Evolutionary conservation across 1,140 invertebrate species (phyloP).

Genomic region (Drosophila parabipectinata): DNA sequence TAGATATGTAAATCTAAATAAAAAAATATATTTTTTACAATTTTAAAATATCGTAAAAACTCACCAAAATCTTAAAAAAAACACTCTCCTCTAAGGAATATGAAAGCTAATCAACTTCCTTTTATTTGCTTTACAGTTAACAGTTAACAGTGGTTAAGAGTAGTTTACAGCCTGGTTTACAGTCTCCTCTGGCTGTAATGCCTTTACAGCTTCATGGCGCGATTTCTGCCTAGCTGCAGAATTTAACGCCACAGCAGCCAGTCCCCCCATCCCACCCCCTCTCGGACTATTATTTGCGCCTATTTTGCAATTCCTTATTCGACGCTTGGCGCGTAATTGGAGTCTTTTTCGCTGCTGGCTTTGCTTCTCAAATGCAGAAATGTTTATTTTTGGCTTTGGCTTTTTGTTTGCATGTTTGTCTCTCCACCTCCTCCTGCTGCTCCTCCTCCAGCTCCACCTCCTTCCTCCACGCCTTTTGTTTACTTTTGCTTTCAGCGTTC

Average conservation of each 20-base stretch:
- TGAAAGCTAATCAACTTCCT: too few species aligned
- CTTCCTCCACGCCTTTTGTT: slow-evolving; percentile 40
- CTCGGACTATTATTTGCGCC: slow-evolving; percentile 32
- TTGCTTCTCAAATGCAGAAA: slow-evolving; percentile 43
- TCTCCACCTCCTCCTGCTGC: slow-evolving; percentile 6
- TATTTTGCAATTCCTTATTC: slow-evolving; percentile 57
- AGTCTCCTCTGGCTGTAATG: background rate
- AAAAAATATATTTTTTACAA: too few species aligned
- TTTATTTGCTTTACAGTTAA: too few species aligned
- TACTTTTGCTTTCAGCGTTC: slow-evolving; percentile 61
- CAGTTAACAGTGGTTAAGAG: too few species aligned
- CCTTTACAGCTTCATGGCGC: slow-evolving; percentile 12
- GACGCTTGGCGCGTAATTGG: slow-evolving; percentile 58
- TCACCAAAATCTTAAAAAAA: too few species aligned
- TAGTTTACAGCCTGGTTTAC: too few species aligned
- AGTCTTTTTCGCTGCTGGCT: slow-evolving; percentile 48
- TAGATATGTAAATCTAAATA: too few species aligned
- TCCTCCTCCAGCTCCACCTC: slow-evolving; percentile 30
- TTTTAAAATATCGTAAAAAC: too few species aligned
- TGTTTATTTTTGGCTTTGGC: slow-evolving; percentile 73
- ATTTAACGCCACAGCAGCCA: slow-evolving; percentile 19
- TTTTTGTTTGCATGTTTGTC: slow-evolving; percentile 31
- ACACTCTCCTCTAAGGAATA: too few species aligned
- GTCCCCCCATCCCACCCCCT: background rate
- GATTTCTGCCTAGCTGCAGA: slow-evolving; percentile 24